A percentile compares a stretch with the other conserved stretches of the same genome.
Conservation (phyloP, 2,888 invertebrate genomes). For the Rhagonycha lutea region DNA sequence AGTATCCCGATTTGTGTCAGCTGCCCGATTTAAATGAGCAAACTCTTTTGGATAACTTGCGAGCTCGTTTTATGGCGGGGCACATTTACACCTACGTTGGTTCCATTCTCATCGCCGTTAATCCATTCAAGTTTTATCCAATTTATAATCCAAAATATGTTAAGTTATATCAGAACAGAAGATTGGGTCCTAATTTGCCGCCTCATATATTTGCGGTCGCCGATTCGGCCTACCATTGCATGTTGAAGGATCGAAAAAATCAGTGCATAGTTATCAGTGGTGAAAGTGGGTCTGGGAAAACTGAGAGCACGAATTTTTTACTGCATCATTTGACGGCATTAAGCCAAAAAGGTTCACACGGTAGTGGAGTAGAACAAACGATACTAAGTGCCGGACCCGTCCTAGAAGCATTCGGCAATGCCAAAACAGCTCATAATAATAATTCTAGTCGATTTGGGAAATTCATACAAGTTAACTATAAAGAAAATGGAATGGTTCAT, state of each 20-base stretch:
- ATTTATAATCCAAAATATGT: constrained; percentile 98
- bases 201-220: constrained; percentile 97
- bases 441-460: constrained; percentile 97
- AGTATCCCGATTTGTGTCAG: constrained; percentile 95
- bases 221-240: constrained; percentile 91
- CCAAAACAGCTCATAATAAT: constrained; percentile 96
- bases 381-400: constrained; percentile 95
- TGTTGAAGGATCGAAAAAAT: constrained; percentile 88
- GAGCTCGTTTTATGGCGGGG: constrained; percentile 85
- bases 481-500: constrained; percentile 98
- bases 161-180: constrained; percentile 90
- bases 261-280: constrained; percentile 96
- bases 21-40: constrained; percentile 93
- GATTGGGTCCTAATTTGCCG: constrained; percentile 88
- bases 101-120: constrained; percentile 92
- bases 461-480: constrained; percentile 95
- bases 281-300: constrained; percentile 95
- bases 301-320: constrained; percentile 94
- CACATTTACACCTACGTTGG: constrained; percentile 97
- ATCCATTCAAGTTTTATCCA: constrained; percentile 93
- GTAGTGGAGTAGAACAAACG: constrained; percentile 95
- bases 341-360: constrained; percentile 91
- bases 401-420: constrained; percentile 97
- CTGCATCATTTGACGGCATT: constrained; percentile 93
- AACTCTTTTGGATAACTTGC: constrained; percentile 87